phyloP scores from a whole-genome alignment of 64 coral and sea anemone species.

The Pocillopora verrucosa region DNA sequence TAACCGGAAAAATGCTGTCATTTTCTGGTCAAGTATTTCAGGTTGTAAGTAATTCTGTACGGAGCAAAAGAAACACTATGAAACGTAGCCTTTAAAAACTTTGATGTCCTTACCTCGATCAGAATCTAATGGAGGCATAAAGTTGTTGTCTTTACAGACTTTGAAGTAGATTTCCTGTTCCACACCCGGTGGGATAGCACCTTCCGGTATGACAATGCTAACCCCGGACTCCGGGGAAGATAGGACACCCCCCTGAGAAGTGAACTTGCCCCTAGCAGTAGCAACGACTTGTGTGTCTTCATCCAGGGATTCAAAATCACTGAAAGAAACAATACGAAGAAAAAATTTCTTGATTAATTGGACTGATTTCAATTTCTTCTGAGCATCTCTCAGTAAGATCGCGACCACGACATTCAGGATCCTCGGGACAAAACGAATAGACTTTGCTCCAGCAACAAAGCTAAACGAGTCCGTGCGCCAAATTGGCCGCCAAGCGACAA shows the following conservation, averaged over 20 bases:
- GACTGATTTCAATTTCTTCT: too few relatives aligned
- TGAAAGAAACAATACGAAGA: slow-evolving; percentile 32
- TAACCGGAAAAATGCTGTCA: too few relatives aligned
- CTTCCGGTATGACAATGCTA: slow-evolving; percentile 95
- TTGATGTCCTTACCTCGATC: slow-evolving; percentile 74
- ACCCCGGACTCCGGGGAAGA: slow-evolving; percentile 94
- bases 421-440: too few relatives aligned
- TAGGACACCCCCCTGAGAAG: slow-evolving; percentile 87
- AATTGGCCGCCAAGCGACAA: too few relatives aligned
- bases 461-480: too few relatives aligned
- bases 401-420: too few relatives aligned
- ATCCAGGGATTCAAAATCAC: slow-evolving; percentile 95
- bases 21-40: too few relatives aligned
- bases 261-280: slow-evolving; percentile 92
- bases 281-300: slow-evolving; percentile 96
- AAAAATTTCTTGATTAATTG: neutral
- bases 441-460: too few relatives aligned
- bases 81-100: neutral
- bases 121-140: slow-evolving; percentile 93
- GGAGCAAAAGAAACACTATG: too few relatives aligned
- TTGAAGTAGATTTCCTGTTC: slow-evolving; percentile 99
- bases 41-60: too few relatives aligned
- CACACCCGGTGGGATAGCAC: slow-evolving; percentile 76
- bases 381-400: too few relatives aligned
- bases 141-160: slow-evolving; percentile 99